These are phyloP conservation scores for Macaria liturata DNA, from an alignment of 2,888 invertebrate genomes.

Conservation along the genomic window DNA sequence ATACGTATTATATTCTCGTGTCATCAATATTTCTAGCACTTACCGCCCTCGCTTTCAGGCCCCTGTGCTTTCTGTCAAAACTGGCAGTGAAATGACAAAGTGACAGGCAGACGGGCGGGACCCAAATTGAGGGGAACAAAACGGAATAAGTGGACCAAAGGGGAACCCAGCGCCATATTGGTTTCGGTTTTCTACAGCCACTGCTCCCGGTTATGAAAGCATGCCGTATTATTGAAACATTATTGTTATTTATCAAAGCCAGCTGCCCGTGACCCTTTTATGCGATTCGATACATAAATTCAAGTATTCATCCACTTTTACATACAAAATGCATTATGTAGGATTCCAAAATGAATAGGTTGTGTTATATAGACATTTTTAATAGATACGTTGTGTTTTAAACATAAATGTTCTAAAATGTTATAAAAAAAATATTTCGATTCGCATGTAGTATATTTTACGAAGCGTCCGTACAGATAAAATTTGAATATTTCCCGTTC, in stretches of 20 bases:
- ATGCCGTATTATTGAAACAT: neutral
- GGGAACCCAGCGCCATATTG: slow-evolving; percentile 45
- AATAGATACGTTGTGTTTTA: too few relatives aligned
- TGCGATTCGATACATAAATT: too few relatives aligned
- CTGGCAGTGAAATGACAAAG: slow-evolving; percentile 48
- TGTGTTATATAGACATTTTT: too few relatives aligned
- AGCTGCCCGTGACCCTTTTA: too few relatives aligned
- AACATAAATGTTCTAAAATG: too few relatives aligned
- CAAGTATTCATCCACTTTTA: too few relatives aligned
- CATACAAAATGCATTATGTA: too few relatives aligned
- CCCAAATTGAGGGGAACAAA: neutral
- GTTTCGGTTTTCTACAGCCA: slow-evolving; percentile 33
- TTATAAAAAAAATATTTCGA: too few relatives aligned
- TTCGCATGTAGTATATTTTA: too few relatives aligned
- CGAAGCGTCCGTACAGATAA: too few relatives aligned
- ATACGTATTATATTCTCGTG: neutral
- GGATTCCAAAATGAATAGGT: too few relatives aligned
- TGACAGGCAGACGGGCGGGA: slow-evolving; percentile 45
- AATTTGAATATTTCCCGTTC: too few relatives aligned
- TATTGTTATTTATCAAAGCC: slow-evolving; percentile 1
- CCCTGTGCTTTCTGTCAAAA: slow-evolving; percentile 21
- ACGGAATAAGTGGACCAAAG: neutral
- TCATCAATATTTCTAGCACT: slow-evolving; percentile 15
- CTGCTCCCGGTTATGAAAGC: neutral
- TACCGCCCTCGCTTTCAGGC: slow-evolving; percentile 9